These are phyloP conservation scores for Zaprionus inermis DNA, from an alignment of 1,140 invertebrate species.

Conservation along the genomic window DNA sequence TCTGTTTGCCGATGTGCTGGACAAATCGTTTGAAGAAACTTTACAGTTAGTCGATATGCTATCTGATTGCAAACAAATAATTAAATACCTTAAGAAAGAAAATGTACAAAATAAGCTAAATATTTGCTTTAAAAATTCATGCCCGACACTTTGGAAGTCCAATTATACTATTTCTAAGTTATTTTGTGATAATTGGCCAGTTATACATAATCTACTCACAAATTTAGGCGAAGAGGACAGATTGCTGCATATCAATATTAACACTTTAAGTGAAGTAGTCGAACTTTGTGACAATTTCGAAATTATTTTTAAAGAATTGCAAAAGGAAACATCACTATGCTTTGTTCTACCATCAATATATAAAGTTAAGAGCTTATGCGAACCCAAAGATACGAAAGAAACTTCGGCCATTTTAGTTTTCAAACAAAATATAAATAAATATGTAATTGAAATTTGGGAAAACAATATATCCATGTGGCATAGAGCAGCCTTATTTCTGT, in stretches of 20 bases:
- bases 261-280: constrained; percentile 13
- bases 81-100: constrained; percentile 33
- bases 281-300: constrained; percentile 25
- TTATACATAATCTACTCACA: constrained; percentile 25
- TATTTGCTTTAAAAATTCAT: constrained; percentile 28
- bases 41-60: constrained; percentile 7
- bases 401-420: constrained; percentile 12
- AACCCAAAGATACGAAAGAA: not conserved
- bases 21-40: constrained; percentile 17
- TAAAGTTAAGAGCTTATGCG: constrained; percentile 13
- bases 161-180: constrained; percentile 25
- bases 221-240: constrained; percentile 16
- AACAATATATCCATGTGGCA: constrained; percentile 35
- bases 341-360: constrained; percentile 29
- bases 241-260: constrained; percentile 23
- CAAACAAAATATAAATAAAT: constrained; percentile 28
- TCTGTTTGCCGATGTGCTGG: constrained; percentile 28
- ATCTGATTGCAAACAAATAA: constrained; percentile 16
- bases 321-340: constrained; percentile 28
- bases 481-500: constrained; percentile 33
- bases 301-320: constrained; percentile 32
- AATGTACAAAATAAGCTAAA: constrained; percentile 22
- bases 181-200: constrained; percentile 37
- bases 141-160: constrained; percentile 22
- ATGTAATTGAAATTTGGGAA: constrained; percentile 23